These are phyloP conservation scores for Megamerina dolium DNA, from an alignment of 2,888 invertebrate species.

Conservation along the genomic window DNA sequence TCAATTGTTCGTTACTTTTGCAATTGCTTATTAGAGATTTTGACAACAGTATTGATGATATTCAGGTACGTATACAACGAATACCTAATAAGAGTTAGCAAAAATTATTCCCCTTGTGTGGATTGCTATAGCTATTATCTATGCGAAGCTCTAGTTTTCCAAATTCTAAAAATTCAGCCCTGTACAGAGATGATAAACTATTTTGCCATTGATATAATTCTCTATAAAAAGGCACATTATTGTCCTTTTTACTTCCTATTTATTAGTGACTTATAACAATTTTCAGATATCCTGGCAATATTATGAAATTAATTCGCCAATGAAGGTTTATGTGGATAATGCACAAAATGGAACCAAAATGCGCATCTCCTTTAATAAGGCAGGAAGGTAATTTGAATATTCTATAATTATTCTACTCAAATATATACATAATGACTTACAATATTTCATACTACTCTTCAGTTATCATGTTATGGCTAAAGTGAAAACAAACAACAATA, in stretches of 20 bases:
- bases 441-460: background rate
- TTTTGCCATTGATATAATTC: too few relatives aligned
- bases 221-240: background rate
- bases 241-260: background rate
- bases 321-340: background rate
- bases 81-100: too few relatives aligned
- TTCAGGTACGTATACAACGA: conserved; percentile 13
- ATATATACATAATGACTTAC: too few relatives aligned
- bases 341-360: background rate
- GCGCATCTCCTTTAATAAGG: background rate
- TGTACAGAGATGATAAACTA: too few relatives aligned
- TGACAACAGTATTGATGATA: conserved; percentile 18
- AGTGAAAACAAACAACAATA: background rate
- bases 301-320: background rate
- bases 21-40: conserved; percentile 20
- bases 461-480: background rate
- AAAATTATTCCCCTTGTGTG: too few relatives aligned
- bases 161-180: too few relatives aligned
- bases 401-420: too few relatives aligned
- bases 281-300: background rate
- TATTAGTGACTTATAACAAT: too few relatives aligned
- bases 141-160: too few relatives aligned
- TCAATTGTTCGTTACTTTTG: conserved; percentile 18
- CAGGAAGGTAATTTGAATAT: background rate
- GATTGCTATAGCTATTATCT: too few relatives aligned